Conservation (phyloP, 2,113 vertebrate species). For the Cyprinodon tularosa region DNA sequence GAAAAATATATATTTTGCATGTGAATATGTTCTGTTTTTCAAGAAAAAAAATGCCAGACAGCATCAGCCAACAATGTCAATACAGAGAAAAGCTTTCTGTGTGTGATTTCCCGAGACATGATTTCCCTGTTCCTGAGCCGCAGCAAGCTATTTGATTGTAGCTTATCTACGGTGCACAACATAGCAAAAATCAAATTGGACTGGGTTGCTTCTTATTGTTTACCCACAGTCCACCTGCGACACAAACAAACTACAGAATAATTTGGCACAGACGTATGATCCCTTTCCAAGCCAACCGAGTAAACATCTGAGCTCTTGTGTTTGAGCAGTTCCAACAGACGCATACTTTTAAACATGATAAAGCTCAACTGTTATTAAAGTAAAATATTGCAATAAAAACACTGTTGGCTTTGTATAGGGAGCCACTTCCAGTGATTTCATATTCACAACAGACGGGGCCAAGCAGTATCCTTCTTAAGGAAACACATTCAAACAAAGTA, state of each 20-base stretch:
- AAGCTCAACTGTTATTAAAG: conserved; percentile 1
- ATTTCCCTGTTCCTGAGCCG: conserved; percentile 37
- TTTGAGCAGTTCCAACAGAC: conserved; percentile 22
- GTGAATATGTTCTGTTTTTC: conserved; percentile 4
- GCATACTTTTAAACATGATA: conserved; percentile 27
- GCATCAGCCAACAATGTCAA: conserved; percentile 8
- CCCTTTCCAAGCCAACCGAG: conserved; percentile 45
- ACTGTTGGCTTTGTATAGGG: conserved; percentile 8
- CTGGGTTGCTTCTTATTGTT: conserved; percentile 58
- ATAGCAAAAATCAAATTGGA: conserved; percentile 62
- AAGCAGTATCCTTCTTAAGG: not conserved
- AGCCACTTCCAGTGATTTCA: not conserved
- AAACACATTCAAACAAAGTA: not conserved
- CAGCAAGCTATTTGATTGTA: conserved; percentile 55
- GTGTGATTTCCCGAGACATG: conserved; percentile 56
- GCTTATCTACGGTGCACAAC: conserved; percentile 62
- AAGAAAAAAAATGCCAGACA: conserved; percentile 29
- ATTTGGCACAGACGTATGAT: conserved; percentile 59
- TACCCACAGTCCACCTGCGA: conserved; percentile 65
- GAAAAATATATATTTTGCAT: conserved; percentile 21
- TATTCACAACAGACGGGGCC: not conserved
- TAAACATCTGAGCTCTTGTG: conserved; percentile 58
- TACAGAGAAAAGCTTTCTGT: conserved; percentile 25
- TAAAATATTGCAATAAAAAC: not conserved
- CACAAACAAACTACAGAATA: conserved; percentile 55